A percentile compares a stretch with the other conserved stretches of the same genome.
Evolutionary conservation across 2,113 vertebrate genomes (phyloP).

Genomic region (Oncorhynchus masou): DNA sequence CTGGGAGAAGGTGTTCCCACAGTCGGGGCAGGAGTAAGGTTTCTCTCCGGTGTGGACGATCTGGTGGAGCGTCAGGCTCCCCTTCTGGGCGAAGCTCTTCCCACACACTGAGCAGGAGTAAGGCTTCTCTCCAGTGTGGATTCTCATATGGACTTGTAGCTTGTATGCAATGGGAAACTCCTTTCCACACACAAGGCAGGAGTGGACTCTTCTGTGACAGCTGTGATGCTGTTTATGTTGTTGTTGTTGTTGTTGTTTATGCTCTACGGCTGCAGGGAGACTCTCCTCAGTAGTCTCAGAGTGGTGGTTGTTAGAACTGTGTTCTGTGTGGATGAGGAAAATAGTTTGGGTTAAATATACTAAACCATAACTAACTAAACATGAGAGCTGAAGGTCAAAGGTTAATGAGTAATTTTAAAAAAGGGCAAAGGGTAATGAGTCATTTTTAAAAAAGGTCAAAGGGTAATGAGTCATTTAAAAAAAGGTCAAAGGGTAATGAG

Average conservation of each 20-base stretch:
- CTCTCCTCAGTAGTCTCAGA: background rate
- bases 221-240: slow-evolving; percentile 6
- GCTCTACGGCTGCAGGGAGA: too few relatives aligned
- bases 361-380: too few relatives aligned
- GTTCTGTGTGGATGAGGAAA: background rate
- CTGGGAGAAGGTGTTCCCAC: slow-evolving; percentile 45
- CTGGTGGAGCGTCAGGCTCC: slow-evolving; percentile 49
- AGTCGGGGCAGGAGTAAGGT: slow-evolving; percentile 53
- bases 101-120: slow-evolving; percentile 56
- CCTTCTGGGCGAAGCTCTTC: slow-evolving; percentile 56
- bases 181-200: slow-evolving; percentile 17
- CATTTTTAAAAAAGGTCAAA: too few relatives aligned
- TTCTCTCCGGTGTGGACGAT: slow-evolving; percentile 51
- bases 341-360: too few relatives aligned
- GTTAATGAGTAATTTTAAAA: too few relatives aligned
- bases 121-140: slow-evolving; percentile 35
- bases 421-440: too few relatives aligned
- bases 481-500: too few relatives aligned
- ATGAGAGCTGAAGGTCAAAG: too few relatives aligned
- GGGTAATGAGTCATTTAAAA: too few relatives aligned
- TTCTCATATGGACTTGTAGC: slow-evolving; percentile 9
- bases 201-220: slow-evolving; percentile 1
- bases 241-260: too few relatives aligned
- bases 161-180: slow-evolving; percentile 16
- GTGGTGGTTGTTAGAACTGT: background rate